Percentiles rank a stretch among this genome's conserved stretches.
Conservation (phyloP, 2,797 vertebrate species). For the Siniperca scherzeri region DNA sequence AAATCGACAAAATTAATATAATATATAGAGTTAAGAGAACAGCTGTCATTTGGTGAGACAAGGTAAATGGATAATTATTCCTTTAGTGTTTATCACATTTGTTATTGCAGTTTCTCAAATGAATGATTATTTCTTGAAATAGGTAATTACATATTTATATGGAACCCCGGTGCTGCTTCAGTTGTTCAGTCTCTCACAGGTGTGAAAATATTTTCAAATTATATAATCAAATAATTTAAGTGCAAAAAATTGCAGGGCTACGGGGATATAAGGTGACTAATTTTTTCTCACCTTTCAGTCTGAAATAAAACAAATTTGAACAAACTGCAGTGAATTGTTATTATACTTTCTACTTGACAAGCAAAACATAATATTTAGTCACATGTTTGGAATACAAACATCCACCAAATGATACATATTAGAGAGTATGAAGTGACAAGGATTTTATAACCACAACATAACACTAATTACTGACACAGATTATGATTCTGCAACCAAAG, state of each 20-base stretch:
- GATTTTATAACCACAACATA: constrained; percentile 10
- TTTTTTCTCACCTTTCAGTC: constrained; percentile 15
- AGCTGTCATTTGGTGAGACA: constrained; percentile 25
- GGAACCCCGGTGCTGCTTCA: not conserved
- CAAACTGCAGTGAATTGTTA: not conserved
- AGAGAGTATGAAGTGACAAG: constrained; percentile 5
- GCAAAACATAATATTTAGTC: constrained; percentile 5
- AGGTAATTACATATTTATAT: constrained; percentile 34
- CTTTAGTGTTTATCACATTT: constrained; percentile 32
- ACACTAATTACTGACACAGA: constrained; percentile 35
- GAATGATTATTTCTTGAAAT: constrained; percentile 39
- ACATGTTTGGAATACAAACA: not conserved
- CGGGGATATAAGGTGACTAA: not conserved
- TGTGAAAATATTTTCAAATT: constrained; percentile 30
- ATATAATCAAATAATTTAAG: constrained; percentile 19
- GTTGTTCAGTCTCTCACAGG: constrained; percentile 11
- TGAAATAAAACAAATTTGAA: constrained; percentile 16
- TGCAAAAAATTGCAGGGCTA: constrained; percentile 1
- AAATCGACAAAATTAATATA: constrained; percentile 29
- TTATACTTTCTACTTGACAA: not conserved
- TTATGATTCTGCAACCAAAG: constrained; percentile 21
- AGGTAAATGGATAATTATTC: constrained; percentile 42
- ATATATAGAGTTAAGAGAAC: constrained; percentile 35
- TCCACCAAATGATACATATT: constrained; percentile 19
- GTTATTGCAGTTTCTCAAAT: constrained; percentile 7